Percentiles rank a stretch among this genome's conserved stretches.
Evolutionary conservation across 1,140 invertebrate genomes (phyloP).

Genomic region (Diabrotica virgifera): DNA sequence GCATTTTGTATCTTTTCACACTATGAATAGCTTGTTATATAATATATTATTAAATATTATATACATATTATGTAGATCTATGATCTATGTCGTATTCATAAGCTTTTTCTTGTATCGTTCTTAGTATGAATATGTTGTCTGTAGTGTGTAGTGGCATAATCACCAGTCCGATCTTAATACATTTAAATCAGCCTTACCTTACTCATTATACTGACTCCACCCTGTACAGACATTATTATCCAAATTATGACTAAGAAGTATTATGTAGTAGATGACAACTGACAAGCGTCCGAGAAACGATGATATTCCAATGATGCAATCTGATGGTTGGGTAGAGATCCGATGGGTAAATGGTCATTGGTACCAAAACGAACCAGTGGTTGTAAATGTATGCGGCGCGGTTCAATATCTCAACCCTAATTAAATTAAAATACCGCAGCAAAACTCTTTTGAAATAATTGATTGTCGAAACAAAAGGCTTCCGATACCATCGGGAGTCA

Average conservation of each 20-base stretch:
- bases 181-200: too few relatives aligned
- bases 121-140: too few relatives aligned
- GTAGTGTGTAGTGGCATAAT: too few relatives aligned
- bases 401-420: conserved; percentile 35
- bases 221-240: background rate
- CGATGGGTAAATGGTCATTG: background rate
- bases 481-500: conserved; percentile 38
- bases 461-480: conserved; percentile 45
- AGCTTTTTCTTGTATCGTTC: too few relatives aligned
- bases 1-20: too few relatives aligned
- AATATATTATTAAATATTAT: too few relatives aligned
- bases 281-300: conserved; percentile 5
- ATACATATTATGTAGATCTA: too few relatives aligned
- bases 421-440: conserved; percentile 44
- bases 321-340: conserved; percentile 12
- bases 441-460: conserved; percentile 39
- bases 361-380: conserved; percentile 25
- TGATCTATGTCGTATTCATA: too few relatives aligned
- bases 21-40: too few relatives aligned
- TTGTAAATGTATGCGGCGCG: conserved; percentile 33
- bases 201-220: too few relatives aligned
- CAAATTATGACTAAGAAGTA: background rate
- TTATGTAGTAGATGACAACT: background rate
- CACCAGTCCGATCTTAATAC: too few relatives aligned
- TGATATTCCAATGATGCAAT: conserved; percentile 32